A percentile compares a stretch with the other conserved stretches of the same genome.
These are phyloP conservation scores for Passer montanus DNA, from an alignment of 2,113 vertebrate genomes.

Conservation along the genomic window DNA sequence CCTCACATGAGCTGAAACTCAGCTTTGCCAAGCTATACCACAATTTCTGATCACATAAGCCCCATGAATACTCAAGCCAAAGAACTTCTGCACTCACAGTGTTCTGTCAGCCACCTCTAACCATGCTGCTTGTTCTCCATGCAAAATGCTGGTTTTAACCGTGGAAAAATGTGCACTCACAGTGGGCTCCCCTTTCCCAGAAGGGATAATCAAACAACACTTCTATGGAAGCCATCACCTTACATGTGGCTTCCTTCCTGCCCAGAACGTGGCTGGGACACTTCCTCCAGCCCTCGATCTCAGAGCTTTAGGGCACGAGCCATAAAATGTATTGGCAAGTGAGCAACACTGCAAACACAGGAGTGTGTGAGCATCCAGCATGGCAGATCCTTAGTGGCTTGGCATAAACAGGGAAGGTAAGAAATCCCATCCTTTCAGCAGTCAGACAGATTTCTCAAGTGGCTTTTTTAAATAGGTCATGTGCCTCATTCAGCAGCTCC, in stretches of 20 bases:
- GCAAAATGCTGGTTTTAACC: not conserved
- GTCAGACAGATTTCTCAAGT: constrained; percentile 48
- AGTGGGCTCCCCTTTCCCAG: not conserved
- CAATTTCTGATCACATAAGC: not conserved
- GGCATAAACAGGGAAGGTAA: constrained; percentile 47
- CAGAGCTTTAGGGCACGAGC: not conserved
- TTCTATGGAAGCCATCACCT: not conserved
- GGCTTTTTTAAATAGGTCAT: constrained; percentile 63
- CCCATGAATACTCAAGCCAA: not conserved
- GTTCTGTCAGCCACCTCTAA: not conserved
- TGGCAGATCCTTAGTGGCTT: constrained; percentile 13
- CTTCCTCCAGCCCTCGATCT: not conserved
- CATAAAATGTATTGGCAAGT: constrained; percentile 7
- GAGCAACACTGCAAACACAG: constrained; percentile 15
- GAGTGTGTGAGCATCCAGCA: constrained; percentile 31
- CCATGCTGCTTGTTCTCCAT: not conserved
- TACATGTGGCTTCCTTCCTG: not conserved
- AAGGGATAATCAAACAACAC: not conserved
- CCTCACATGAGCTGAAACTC: not conserved
- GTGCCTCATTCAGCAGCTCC: constrained; percentile 60
- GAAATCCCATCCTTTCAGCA: constrained; percentile 45
- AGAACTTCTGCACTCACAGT: not conserved
- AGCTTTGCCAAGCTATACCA: not conserved
- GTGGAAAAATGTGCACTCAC: not conserved
- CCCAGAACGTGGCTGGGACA: not conserved